Evolutionary conservation across 2,113 vertebrate genomes (phyloP).

Genomic region (Neodon shergylaensis): DNA sequence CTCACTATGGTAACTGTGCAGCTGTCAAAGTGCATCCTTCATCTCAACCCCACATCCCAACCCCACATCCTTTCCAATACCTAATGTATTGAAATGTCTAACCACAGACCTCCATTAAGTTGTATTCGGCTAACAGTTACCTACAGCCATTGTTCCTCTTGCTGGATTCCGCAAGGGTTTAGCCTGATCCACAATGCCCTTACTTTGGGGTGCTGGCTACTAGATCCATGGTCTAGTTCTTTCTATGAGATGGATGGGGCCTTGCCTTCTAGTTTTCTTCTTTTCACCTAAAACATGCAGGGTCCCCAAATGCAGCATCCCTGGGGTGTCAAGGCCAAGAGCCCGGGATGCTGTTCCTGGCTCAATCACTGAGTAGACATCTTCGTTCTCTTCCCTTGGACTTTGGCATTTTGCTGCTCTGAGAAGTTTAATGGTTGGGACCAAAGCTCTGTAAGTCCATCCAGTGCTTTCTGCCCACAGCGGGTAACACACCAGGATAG

Average conservation of each 20-base stretch:
- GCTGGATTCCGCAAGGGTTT: neutral
- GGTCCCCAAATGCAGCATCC: neutral
- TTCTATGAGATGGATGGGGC: neutral
- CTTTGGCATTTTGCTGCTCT: neutral
- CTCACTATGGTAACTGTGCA: neutral
- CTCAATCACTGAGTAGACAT: neutral
- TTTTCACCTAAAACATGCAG: neutral
- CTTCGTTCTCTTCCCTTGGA: neutral
- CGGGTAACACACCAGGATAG: neutral
- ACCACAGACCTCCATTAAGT: neutral
- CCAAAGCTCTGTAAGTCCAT: neutral
- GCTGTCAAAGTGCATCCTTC: neutral
- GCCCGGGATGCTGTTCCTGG: neutral
- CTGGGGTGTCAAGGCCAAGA: neutral
- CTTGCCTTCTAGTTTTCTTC: neutral
- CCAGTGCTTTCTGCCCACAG: neutral
- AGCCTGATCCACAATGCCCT: neutral
- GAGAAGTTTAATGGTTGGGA: neutral
- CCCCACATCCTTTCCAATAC: neutral
- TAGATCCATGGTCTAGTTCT: neutral
- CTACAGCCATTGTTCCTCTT: neutral
- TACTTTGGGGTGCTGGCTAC: neutral
- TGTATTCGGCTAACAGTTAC: neutral
- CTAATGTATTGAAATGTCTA: neutral
- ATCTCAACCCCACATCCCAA: neutral